Percentiles rank a stretch among this genome's conserved stretches.
Conservation (phyloP, 1,140 invertebrate species). For the Papilio polyxenes region DNA sequence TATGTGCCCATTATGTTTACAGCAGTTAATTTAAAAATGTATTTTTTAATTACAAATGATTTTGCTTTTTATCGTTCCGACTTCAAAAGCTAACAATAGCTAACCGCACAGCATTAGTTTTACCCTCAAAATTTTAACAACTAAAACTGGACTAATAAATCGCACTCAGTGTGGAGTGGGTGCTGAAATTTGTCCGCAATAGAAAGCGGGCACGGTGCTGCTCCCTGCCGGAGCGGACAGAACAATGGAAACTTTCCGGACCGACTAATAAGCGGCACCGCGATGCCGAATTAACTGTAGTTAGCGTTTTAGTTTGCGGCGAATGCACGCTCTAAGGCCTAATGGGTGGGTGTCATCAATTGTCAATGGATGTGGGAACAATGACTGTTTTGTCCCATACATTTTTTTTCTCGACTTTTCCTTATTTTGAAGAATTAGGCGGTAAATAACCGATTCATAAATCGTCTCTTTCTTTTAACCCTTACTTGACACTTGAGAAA, state of each 20-base stretch:
- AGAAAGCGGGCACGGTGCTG: constrained; percentile 43
- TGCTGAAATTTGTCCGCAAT: constrained; percentile 52
- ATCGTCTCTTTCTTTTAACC: neutral
- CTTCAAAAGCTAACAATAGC: neutral
- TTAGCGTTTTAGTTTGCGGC: constrained; percentile 52
- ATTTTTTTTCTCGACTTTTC: neutral
- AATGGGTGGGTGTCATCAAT: neutral
- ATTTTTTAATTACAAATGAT: neutral
- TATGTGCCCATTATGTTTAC: too few relatives aligned
- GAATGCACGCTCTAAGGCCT: constrained; percentile 31
- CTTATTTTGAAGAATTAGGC: neutral
- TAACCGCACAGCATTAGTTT: constrained; percentile 12
- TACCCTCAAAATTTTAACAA: constrained; percentile 38
- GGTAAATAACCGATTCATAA: neutral
- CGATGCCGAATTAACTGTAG: constrained; percentile 56
- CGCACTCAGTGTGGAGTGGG: constrained; percentile 47
- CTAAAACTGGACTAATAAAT: constrained; percentile 53
- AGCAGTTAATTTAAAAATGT: too few relatives aligned
- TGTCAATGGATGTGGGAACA: neutral
- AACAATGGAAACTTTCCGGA: constrained; percentile 60
- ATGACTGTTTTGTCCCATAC: neutral
- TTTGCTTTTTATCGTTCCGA: neutral
- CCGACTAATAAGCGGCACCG: constrained; percentile 58
- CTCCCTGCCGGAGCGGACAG: constrained; percentile 42
- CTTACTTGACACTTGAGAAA: too few relatives aligned